Conservation (phyloP, 2,797 vertebrate genomes). For the Rhadinocentrus ornatus region DNA sequence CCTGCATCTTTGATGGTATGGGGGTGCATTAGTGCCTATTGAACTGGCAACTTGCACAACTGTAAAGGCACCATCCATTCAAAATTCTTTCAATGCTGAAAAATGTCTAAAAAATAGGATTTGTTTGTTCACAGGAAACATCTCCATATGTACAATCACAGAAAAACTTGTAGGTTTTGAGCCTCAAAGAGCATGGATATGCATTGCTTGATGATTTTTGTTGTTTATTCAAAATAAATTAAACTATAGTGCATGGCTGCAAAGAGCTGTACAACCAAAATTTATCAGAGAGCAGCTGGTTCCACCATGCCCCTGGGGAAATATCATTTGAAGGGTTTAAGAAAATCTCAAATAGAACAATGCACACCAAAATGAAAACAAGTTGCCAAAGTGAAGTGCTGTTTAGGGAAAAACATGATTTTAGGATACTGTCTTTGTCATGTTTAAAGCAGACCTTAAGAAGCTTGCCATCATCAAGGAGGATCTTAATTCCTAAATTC, state of each 20-base stretch:
- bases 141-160: too few relatives aligned
- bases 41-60: neutral
- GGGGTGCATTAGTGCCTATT: neutral
- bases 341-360: too few relatives aligned
- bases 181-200: neutral
- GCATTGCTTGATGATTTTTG: neutral
- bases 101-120: neutral
- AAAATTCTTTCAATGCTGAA: neutral
- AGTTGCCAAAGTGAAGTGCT: too few relatives aligned
- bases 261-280: neutral
- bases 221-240: neutral
- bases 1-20: neutral
- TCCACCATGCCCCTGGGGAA: too few relatives aligned
- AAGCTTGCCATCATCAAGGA: too few relatives aligned
- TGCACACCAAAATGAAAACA: neutral
- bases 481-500: too few relatives aligned
- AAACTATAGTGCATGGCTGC: too few relatives aligned
- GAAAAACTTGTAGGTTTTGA: neutral
- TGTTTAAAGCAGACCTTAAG: too few relatives aligned
- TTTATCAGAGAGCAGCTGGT: too few relatives aligned
- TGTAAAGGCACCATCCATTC: neutral
- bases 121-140: neutral
- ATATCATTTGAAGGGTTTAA: too few relatives aligned
- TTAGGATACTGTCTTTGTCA: too few relatives aligned
- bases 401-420: too few relatives aligned